Evolutionary conservation across 2,797 vertebrate genomes (phyloP), one percentile per base, ranked within the genome.

Genomic region (Galaxias olidus): DNA sequence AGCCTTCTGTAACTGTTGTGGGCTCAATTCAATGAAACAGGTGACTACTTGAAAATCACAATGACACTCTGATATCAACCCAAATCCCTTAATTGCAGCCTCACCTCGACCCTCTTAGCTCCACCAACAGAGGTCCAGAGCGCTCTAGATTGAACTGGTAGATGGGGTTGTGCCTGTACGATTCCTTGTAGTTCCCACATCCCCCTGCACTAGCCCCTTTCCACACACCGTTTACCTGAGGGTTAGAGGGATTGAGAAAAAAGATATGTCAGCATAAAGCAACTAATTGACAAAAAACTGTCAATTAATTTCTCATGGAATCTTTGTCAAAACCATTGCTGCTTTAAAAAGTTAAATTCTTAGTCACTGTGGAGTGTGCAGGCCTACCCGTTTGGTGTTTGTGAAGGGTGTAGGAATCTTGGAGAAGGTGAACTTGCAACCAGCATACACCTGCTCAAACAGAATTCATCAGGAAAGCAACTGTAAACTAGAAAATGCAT

Each of bases 321-420:
- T 30, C 30, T 30, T 30, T 30, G 3, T 3, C 30, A 2, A 30
- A 30, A 30, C 30, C 30, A 30, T 30, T 30, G 30, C 30, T 30
- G 30, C 30, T 30, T 30, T 30, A 3, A 2, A 30, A 30, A 30
- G 30, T 30, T 2, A 30, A 3, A 30, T 30, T 30, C 30, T 30
- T 30, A 30, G 30, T 30, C 30, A 30, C 30, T 30, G 30, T 30
- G 30, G 30, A 30, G 30, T 30, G 30, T 30, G 30, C 30, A 30
- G 30, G 30, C 30, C 63, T 91, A 99, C 98, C 94, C 96, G 87
- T 88, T 95, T 98, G 72, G 92, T 94, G 58, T 94, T 79, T 15
- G 90, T 96, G 82, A 96, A 99, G 3, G 95, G 97, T 53, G 94
- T 94, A 17, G 93, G 95, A 72, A 99, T 99, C 93, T 99, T 98